phyloP scores from a whole-genome alignment of 2,113 vertebrate species.

The Bettongia penicillata region DNA sequence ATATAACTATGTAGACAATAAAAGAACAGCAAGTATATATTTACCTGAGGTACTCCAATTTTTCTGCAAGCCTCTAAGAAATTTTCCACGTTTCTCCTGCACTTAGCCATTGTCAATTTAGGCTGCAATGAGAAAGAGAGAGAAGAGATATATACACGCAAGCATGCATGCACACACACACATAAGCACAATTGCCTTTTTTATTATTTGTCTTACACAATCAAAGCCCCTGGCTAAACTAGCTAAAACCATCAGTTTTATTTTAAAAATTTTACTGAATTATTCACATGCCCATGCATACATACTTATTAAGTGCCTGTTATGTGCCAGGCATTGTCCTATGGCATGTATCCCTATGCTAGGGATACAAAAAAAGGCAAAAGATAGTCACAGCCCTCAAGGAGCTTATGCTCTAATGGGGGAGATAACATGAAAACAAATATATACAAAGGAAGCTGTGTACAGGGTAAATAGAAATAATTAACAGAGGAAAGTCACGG shows the following conservation, averaged over 20 bases:
- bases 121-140: conserved; percentile 85
- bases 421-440: neutral
- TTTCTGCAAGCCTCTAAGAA: conserved; percentile 97
- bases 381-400: neutral
- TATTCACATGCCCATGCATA: no score
- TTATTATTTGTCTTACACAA: neutral
- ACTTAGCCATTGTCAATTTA: conserved; percentile 99
- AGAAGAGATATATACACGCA: neutral
- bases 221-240: neutral
- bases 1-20: conserved; percentile 22
- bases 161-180: neutral
- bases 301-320: neutral
- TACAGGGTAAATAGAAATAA: neutral
- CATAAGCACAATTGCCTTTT: neutral
- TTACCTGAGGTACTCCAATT: conserved; percentile 98
- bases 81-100: conserved; percentile 97
- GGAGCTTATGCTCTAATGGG: neutral
- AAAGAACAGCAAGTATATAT: conserved; percentile 33
- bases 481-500: neutral
- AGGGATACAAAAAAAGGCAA: neutral
- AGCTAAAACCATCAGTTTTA: neutral
- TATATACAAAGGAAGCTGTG: neutral
- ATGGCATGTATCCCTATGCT: no score
- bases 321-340: neutral
- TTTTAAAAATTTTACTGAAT: no score